These are phyloP conservation scores for Eumacrocentrus americanus DNA, from an alignment of 2,888 invertebrate species.

Conservation along the genomic window DNA sequence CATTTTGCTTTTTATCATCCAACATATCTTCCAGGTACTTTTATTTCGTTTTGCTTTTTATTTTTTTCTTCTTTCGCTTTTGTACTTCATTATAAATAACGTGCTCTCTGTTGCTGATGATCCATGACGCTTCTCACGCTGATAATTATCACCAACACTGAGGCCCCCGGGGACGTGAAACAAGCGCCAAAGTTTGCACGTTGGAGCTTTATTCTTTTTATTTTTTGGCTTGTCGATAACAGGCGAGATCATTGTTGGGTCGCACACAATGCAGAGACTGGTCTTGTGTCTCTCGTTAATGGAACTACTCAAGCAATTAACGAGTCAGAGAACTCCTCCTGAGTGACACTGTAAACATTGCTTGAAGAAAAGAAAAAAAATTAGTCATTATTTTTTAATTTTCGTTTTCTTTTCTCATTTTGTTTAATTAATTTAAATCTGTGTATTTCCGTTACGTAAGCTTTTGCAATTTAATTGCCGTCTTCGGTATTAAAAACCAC, in stretches of 20 bases:
- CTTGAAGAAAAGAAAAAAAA: background rate
- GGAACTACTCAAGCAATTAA: slow-evolving; percentile 29
- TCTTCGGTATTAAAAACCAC: slow-evolving; percentile 10
- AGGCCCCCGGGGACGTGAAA: background rate
- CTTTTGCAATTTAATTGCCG: slow-evolving; percentile 11
- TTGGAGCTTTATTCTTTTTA: background rate
- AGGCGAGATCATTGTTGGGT: slow-evolving; percentile 32
- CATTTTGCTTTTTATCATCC: slow-evolving; percentile 28
- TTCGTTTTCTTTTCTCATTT: too few relatives aligned
- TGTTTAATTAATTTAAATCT: background rate
- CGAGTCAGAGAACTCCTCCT: slow-evolving; percentile 15
- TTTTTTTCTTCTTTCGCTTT: slow-evolving; percentile 27
- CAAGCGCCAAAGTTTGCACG: slow-evolving; percentile 19
- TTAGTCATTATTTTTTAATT: slow-evolving; percentile 7
- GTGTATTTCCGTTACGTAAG: background rate
- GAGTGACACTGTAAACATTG: background rate
- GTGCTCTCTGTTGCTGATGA: slow-evolving; percentile 40
- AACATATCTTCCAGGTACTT: slow-evolving; percentile 21
- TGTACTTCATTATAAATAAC: slow-evolving; percentile 17
- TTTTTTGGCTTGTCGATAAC: slow-evolving; percentile 17
- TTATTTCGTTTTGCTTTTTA: slow-evolving; percentile 22
- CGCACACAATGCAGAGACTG: slow-evolving; percentile 15
- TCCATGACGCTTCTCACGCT: slow-evolving; percentile 51
- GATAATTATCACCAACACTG: slow-evolving; percentile 48
- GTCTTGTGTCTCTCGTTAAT: slow-evolving; percentile 29